A percentile compares a stretch with the other conserved stretches of the same genome.
These are phyloP conservation scores for Epinotia ramella DNA, from an alignment of 2,888 invertebrate species.

Conservation along the genomic window DNA sequence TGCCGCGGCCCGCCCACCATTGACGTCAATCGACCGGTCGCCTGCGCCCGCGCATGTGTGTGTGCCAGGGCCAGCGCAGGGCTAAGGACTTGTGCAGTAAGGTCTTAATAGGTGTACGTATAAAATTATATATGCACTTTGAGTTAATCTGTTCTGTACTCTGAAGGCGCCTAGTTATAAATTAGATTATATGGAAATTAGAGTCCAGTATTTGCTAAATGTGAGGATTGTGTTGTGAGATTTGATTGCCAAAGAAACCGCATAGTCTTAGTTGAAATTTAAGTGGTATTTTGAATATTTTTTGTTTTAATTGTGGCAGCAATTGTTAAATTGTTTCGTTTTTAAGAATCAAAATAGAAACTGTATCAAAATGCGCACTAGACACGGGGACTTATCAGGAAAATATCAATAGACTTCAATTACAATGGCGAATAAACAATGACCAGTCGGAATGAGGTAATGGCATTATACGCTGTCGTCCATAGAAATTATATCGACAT, in stretches of 20 bases:
- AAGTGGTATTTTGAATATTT: too few species aligned
- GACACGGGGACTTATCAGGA: neutral
- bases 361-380: neutral
- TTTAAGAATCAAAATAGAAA: neutral
- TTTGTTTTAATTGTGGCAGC: neutral
- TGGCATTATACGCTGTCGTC: constrained; percentile 14
- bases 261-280: too few species aligned
- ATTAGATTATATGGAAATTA: too few species aligned
- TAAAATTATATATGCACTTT: neutral
- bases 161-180: too few species aligned
- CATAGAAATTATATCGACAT: constrained; percentile 35
- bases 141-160: too few species aligned
- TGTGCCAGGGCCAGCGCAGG: constrained; percentile 58
- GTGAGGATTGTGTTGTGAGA: too few species aligned
- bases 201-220: too few species aligned
- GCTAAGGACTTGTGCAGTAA: constrained; percentile 26
- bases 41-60: constrained; percentile 50
- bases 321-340: neutral
- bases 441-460: constrained; percentile 16
- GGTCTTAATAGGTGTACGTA: constrained; percentile 10
- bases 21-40: constrained; percentile 82
- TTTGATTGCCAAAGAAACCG: too few species aligned
- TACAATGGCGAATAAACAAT: constrained; percentile 33
- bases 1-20: constrained; percentile 73
- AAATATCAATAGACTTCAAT: constrained; percentile 3